Base-by-base conservation (phyloP, 2,797 vertebrate genomes). In the Dendrocincla tyrannina region DNA sequence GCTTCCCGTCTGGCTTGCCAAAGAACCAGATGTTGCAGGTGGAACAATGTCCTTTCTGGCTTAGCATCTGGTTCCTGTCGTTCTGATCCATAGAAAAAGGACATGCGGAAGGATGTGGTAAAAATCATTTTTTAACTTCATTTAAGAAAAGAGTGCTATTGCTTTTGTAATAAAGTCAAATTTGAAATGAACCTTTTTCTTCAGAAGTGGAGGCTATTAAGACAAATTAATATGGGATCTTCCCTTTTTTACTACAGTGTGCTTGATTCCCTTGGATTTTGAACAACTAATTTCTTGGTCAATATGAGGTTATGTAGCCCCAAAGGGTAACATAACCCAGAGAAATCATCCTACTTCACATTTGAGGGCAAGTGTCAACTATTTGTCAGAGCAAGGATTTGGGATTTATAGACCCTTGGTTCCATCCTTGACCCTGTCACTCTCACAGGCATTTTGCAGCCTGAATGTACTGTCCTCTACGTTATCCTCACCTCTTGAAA, bases 21-120 rank as follows among this genome's bases (percentile, higher is more conserved):
- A 97, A 97, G 94, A 97, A 96, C 96, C 98, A 98, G 98, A 98
- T 98, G 98, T 98, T 97, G 95, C 97, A 97, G 97, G 97, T 98
- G 95, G 96, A 96, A 97, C 94, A 92, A 95, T 83, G 94, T 97
- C 93, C 28, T 95, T 96, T 94, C 86, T 94, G 55, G 81, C 89
- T 89, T 76, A 90, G 96, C 97, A 97, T 98, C 97, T 98, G 98
- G 97, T 98, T 97, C 66, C 91, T 96, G 95, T 95, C 93, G 7
- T 97, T 97, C 97, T 95, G 95, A 96, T 97, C 96, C 52, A 2
- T 10, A 95, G 94, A 96, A 97, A 97, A 97, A 93, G 93, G 91
- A 94, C 94, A 96, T 89, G 87, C 52, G 68, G 91, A 91, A 97
- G 97, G 89, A 97, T 94, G 95, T 91, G 94, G 89, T 92, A 95